Conservation (phyloP, 1,140 invertebrate genomes). For the Calephelis virginiensis region DNA sequence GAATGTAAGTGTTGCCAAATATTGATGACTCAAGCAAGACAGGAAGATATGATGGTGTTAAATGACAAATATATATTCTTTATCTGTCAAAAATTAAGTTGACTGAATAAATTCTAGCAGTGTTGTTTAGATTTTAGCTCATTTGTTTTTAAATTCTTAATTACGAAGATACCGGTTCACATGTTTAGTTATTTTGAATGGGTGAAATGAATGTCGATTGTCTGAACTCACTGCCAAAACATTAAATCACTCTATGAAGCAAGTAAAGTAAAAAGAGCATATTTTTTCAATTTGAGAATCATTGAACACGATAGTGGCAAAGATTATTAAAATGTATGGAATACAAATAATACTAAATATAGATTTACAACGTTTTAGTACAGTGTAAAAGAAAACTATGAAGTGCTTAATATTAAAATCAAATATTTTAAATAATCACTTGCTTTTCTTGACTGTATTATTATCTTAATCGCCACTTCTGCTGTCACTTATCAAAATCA, state of each 20-base stretch:
- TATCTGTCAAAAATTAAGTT: background rate
- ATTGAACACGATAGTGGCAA: too few relatives aligned
- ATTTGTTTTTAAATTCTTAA: background rate
- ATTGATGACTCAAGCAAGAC: background rate
- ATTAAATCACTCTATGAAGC: background rate
- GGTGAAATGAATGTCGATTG: slow-evolving; percentile 5
- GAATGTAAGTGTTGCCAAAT: slow-evolving; percentile 17
- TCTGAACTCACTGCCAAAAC: slow-evolving; percentile 4
- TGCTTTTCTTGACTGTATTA: background rate
- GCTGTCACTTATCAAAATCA: background rate
- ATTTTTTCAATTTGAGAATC: too few relatives aligned
- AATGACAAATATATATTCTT: background rate
- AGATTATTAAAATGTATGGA: too few relatives aligned
- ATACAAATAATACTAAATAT: too few relatives aligned
- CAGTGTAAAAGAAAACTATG: too few relatives aligned
- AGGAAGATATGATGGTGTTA: background rate
- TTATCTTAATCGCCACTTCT: background rate
- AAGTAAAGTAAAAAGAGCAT: background rate
- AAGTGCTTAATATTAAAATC: too few relatives aligned
- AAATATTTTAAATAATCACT: too few relatives aligned
- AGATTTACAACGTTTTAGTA: too few relatives aligned
- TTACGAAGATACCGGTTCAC: too few relatives aligned
- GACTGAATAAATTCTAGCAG: background rate
- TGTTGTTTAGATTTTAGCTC: background rate
- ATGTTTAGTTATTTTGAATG: background rate